These are phyloP conservation scores for Pachypsylla venusta DNA, from an alignment of 1,140 invertebrate species.

Conservation along the genomic window DNA sequence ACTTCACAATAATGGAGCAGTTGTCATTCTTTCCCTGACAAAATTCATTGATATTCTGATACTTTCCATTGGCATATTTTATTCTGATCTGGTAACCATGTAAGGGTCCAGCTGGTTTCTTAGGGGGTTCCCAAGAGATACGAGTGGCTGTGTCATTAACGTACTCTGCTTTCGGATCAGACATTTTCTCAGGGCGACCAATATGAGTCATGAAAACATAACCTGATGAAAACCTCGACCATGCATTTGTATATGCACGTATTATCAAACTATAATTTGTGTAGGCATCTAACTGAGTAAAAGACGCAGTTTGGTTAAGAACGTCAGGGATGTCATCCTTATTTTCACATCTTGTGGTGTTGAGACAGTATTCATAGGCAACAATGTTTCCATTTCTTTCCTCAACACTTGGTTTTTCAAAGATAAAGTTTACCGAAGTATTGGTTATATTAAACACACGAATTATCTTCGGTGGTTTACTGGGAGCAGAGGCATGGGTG, in stretches of 20 bases:
- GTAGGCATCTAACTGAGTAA: neutral
- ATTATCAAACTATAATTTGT: neutral
- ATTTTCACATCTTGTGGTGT: neutral
- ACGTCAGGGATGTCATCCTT: neutral
- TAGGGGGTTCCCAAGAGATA: slow-evolving; percentile 46
- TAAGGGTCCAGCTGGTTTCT: slow-evolving; percentile 54
- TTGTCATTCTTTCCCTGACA: neutral
- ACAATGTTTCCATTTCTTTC: slow-evolving; percentile 8
- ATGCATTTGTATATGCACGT: neutral
- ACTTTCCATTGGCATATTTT: neutral
- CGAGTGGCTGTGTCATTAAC: slow-evolving; percentile 15
- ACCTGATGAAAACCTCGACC: neutral
- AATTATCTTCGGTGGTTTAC: slow-evolving; percentile 36
- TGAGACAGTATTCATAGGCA: neutral
- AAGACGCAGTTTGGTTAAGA: neutral
- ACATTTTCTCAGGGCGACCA: neutral
- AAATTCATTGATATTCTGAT: neutral
- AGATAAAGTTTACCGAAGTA: slow-evolving; percentile 41
- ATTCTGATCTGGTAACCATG: slow-evolving; percentile 47
- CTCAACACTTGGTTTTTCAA: neutral
- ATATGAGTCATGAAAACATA: neutral
- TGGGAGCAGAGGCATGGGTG: slow-evolving; percentile 55
- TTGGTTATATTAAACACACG: slow-evolving; percentile 45
- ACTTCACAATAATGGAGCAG: neutral
- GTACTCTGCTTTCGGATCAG: neutral